phyloP scores from a whole-genome alignment of 2,888 invertebrate genomes.

The Opisthograptis luteolata region DNA sequence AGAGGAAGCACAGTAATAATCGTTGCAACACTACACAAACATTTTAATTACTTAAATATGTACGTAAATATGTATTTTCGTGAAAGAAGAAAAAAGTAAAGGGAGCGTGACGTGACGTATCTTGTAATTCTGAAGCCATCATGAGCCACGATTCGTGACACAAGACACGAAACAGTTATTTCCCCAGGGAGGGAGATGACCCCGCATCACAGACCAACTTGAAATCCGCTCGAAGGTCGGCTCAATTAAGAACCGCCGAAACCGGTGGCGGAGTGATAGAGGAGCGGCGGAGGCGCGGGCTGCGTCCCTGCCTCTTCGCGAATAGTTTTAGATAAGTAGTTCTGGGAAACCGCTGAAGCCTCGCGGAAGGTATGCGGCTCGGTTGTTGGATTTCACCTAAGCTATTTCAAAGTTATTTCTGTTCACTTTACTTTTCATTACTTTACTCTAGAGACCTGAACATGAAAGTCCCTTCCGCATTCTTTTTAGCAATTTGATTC shows the following conservation, averaged over 20 bases:
- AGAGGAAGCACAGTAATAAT: no score
- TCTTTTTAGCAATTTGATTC: not conserved
- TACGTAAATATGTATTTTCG: no score
- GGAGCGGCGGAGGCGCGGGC: not conserved
- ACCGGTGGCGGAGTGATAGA: not conserved
- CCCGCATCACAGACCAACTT: not conserved
- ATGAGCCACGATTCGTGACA: not conserved
- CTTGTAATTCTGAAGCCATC: no score
- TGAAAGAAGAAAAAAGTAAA: no score
- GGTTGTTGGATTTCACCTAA: not conserved
- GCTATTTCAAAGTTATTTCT: slow-evolving; percentile 11
- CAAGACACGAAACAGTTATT: slow-evolving; percentile 6
- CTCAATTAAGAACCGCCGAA: not conserved
- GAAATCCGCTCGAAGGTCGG: not conserved
- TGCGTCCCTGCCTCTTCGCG: not conserved
- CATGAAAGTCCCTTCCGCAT: not conserved
- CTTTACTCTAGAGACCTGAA: not conserved
- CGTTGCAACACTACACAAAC: no score
- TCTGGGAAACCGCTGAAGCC: not conserved
- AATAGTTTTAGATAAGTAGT: not conserved
- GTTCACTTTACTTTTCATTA: not conserved
- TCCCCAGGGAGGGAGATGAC: slow-evolving; percentile 2
- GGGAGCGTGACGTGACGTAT: no score
- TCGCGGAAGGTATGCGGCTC: not conserved
- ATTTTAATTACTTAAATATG: no score